Evolutionary conservation across 2,797 vertebrate species (phyloP).

Genomic region (Amazona finschi): DNA sequence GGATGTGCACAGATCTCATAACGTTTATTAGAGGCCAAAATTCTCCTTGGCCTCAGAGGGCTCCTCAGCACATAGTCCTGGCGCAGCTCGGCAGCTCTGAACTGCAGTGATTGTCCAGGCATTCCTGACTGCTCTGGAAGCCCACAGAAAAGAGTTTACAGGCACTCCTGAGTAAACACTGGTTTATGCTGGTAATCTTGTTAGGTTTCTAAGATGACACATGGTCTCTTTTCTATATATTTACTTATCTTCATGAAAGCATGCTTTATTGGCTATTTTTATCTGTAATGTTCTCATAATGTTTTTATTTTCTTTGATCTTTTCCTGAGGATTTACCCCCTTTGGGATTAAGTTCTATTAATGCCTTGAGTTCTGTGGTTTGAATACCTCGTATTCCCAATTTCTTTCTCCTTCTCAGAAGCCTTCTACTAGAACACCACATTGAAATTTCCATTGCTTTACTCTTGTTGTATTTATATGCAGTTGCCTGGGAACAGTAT

Average conservation of each 20-base stretch:
- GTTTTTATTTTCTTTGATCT: slow-evolving; percentile 44
- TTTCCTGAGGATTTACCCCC: slow-evolving; percentile 4
- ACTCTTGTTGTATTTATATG: slow-evolving; percentile 56
- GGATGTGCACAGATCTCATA: not conserved
- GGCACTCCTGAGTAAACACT: not conserved
- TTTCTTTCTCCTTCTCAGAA: slow-evolving; percentile 45
- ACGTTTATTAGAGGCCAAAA: not conserved
- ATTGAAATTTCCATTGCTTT: slow-evolving; percentile 64
- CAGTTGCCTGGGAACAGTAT: slow-evolving; percentile 60
- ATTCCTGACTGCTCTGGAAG: not conserved
- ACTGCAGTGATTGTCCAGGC: not conserved
- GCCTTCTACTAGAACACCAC: not conserved
- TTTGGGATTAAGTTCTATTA: slow-evolving; percentile 18
- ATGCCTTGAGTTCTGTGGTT: slow-evolving; percentile 18
- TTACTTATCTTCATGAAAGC: not conserved
- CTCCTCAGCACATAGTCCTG: not conserved
- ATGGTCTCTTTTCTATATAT: not conserved
- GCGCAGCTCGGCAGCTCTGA: not conserved
- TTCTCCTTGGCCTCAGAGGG: slow-evolving; percentile 4
- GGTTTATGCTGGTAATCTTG: not conserved
- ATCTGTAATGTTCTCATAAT: slow-evolving; percentile 10
- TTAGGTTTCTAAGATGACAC: not conserved
- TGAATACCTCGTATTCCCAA: slow-evolving; percentile 46
- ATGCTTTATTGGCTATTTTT: not conserved
- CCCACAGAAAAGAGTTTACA: not conserved